Conservation (phyloP, 2,797 vertebrate species). For the Galaxias olidus region DNA sequence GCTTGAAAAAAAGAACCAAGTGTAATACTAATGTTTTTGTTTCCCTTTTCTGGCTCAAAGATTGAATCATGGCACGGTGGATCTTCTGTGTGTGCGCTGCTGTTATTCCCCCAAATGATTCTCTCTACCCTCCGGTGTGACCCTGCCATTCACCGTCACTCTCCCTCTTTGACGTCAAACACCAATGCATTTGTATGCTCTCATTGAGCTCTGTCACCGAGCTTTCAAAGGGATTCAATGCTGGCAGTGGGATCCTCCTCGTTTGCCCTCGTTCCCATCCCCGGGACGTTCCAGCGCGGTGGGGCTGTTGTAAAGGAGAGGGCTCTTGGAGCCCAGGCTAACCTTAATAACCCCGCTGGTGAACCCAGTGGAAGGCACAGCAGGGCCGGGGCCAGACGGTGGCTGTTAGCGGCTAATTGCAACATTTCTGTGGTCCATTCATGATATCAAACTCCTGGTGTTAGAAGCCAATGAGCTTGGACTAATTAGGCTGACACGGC, state of each 20-base stretch:
- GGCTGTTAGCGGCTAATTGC: conserved; percentile 75
- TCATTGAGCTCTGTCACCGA: conserved; percentile 43
- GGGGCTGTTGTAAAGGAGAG: conserved; percentile 55
- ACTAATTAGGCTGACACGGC: conserved; percentile 70
- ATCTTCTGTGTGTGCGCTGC: neutral
- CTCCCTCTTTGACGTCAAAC: conserved; percentile 21
- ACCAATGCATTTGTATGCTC: conserved; percentile 34
- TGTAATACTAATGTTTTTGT: conserved; percentile 11
- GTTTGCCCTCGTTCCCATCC: conserved; percentile 56
- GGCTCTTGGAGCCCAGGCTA: conserved; percentile 68
- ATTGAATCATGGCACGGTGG: conserved; percentile 1
- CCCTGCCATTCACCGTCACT: neutral
- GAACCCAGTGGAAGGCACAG: conserved; percentile 68
- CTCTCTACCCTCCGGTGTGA: too few relatives aligned
- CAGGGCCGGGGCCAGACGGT: conserved; percentile 53
- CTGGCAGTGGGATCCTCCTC: conserved; percentile 51
- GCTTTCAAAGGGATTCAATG: conserved; percentile 38
- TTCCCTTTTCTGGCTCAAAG: conserved; percentile 26
- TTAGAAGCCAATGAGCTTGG: conserved; percentile 58
- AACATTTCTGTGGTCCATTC: conserved; percentile 71
- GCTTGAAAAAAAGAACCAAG: conserved; percentile 13
- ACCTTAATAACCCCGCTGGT: conserved; percentile 75
- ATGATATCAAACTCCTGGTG: conserved; percentile 67
- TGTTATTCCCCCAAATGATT: too few relatives aligned
- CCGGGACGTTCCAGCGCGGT: conserved; percentile 60